Evolutionary conservation across 2,888 invertebrate species (phyloP), one percentile per base, ranked within the genome.

Genomic region (Microctonus aethiopoides): DNA sequence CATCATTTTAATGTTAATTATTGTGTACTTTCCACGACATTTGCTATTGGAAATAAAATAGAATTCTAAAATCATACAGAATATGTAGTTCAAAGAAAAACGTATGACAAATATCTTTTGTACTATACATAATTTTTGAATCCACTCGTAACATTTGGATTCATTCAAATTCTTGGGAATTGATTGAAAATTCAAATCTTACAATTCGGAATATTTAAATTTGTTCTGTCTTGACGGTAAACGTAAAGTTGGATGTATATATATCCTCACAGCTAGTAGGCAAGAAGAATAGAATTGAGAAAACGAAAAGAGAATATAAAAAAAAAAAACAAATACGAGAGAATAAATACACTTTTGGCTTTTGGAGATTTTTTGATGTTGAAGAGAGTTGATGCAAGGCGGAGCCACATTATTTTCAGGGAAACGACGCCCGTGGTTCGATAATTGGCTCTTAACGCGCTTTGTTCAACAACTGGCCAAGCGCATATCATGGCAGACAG

Each of bases 401-500:
- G 34, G 13, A 34, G 11, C 32, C 9, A 65, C 65, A 72, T 71
- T 57, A 71, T 69, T 72, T 71, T 72, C 68, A 62, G 34, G 13
- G 64, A 57, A 68, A 64, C 59, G 66, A 59, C 61, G 66, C 66
- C 67, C 65, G 56, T 67, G 64, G 60, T 72, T 60, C 24, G 72
- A 64, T 76, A 75, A 77, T 77, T 76, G 74, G 72, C 75, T 72
- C 68, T 68, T 71, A 63, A 68, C 22, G 65, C 46, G 51, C 65
- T 68, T 60, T 57, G 66, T 70, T 63, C 66, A 59, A 63, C 57
- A 57, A 57, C 46, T 51, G 51, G 32, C 20, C 61, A 16, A 57
- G 57, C 57, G 57, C 46, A 46, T 46, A 46, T 34, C 46, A 52
- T 46, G 59, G 64, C 13, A 59, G 64, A 41, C 54, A 54, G 54